Conservation (phyloP, 2,888 invertebrate species). For the Watsonalla cultraria region DNA sequence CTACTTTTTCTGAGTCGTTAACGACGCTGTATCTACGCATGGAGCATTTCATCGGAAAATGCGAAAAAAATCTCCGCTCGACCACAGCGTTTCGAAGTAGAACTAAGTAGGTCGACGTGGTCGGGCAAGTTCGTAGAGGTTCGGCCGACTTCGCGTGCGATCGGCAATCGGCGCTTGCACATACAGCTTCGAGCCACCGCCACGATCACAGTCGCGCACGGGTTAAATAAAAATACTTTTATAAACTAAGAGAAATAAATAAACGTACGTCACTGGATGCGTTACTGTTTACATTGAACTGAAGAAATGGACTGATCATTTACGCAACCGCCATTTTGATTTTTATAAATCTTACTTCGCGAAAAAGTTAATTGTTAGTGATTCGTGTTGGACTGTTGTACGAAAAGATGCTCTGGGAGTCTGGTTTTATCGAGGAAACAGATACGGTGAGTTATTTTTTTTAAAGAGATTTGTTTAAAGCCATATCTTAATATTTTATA, state of each 20-base stretch:
- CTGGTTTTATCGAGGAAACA: conserved; percentile 62
- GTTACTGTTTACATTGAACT: conserved; percentile 34
- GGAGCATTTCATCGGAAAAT: conserved; percentile 72
- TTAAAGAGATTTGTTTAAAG: conserved; percentile 15
- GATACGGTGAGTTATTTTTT: conserved; percentile 61
- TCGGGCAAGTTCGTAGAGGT: conserved; percentile 53
- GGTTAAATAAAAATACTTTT: conserved; percentile 34
- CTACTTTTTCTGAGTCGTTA: conserved; percentile 30
- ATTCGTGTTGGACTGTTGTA: conserved; percentile 55
- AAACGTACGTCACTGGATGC: conserved; percentile 60
- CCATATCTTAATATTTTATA: conserved; percentile 14
- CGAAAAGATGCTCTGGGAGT: conserved; percentile 71
- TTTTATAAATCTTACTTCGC: neutral
- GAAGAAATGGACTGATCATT: conserved; percentile 50
- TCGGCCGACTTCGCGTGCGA: conserved; percentile 51
- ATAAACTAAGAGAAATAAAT: conserved; percentile 13
- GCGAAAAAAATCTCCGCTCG: conserved; percentile 64
- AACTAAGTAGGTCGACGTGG: conserved; percentile 65
- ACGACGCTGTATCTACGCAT: conserved; percentile 27
- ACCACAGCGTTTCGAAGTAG: conserved; percentile 66
- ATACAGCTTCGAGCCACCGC: conserved; percentile 58
- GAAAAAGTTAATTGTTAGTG: conserved; percentile 36
- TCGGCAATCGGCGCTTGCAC: conserved; percentile 55
- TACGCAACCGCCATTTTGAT: conserved; percentile 20
- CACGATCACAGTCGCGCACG: conserved; percentile 55